phyloP scores from a whole-genome alignment of 1,140 invertebrate genomes.

The Drosophila suzukii region DNA sequence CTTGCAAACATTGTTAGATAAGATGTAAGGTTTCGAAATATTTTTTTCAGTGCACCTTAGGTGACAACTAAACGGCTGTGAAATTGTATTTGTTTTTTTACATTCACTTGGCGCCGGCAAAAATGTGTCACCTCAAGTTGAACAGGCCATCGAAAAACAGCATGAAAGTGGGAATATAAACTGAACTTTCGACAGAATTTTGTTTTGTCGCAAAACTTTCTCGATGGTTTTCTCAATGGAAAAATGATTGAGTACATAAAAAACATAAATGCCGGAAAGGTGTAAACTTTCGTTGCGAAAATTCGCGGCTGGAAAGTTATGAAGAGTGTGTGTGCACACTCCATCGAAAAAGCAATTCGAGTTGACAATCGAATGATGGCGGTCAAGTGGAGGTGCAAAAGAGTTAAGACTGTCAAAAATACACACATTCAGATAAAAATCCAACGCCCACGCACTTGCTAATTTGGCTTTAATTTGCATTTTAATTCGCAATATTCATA shows the following conservation, averaged over 20 bases:
- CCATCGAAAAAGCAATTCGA: conserved; percentile 27
- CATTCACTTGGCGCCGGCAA: conserved; percentile 27
- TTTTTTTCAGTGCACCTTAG: conserved; percentile 11
- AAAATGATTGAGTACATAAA: conserved; percentile 33
- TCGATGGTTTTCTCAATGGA: conserved; percentile 15
- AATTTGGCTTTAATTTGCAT: conserved; percentile 78
- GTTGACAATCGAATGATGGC: conserved; percentile 56
- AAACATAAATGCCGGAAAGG: conserved; percentile 12
- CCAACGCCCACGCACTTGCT: conserved; percentile 44
- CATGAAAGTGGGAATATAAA: conserved; percentile 4
- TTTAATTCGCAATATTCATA: conserved; percentile 74
- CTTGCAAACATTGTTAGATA: background rate
- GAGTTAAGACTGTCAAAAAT: too few species aligned
- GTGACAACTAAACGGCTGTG: conserved; percentile 55
- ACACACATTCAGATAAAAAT: background rate
- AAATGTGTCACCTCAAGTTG: conserved; percentile 41
- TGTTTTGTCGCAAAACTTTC: conserved; percentile 11
- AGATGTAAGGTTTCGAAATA: too few species aligned
- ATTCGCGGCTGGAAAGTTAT: conserved; percentile 6
- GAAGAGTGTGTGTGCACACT: conserved; percentile 2
- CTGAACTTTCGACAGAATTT: background rate
- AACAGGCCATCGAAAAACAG: conserved; percentile 29
- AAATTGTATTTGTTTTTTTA: conserved; percentile 42
- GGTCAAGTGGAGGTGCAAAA: conserved; percentile 48
- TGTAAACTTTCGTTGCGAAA: too few species aligned